Percentiles rank a stretch among this genome's conserved stretches.
phyloP scores from a whole-genome alignment of 2,797 vertebrate genomes.

The Podargus strigoides region DNA sequence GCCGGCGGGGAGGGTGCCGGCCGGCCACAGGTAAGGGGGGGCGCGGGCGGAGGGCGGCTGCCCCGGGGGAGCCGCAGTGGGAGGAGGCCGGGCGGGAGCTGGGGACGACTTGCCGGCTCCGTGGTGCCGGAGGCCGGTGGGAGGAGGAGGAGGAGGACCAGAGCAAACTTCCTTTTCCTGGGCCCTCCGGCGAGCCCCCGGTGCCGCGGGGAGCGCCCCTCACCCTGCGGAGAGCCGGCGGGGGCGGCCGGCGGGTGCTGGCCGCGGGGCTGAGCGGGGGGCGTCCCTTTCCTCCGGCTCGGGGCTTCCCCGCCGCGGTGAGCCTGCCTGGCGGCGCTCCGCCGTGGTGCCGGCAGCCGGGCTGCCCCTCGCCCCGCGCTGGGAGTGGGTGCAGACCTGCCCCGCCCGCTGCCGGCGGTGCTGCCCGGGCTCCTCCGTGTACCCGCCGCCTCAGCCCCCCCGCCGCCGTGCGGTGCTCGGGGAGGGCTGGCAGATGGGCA shows the following conservation, averaged over 20 bases:
- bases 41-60: not conserved
- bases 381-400: not conserved
- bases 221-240: not conserved
- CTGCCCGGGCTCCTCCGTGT: not conserved
- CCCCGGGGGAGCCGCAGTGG: not conserved
- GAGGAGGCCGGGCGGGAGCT: not conserved
- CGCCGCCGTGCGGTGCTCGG: accelerated
- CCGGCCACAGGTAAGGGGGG: slow-evolving; percentile 40
- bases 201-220: not conserved
- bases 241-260: not conserved
- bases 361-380: not conserved
- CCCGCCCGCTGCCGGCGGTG: not conserved
- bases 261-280: not conserved
- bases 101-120: not conserved
- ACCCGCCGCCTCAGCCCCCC: not conserved
- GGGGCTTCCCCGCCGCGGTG: not conserved
- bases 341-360: not conserved
- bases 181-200: not conserved
- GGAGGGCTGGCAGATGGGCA: not conserved
- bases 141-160: not conserved
- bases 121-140: not conserved
- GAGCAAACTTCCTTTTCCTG: slow-evolving; percentile 30
- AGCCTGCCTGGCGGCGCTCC: not conserved
- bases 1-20: not conserved
- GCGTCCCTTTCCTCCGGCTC: not conserved